Evolutionary conservation across 2,888 invertebrate genomes (phyloP), one percentile per base, ranked within the genome.

Genomic region (Synergus laeviventris): DNA sequence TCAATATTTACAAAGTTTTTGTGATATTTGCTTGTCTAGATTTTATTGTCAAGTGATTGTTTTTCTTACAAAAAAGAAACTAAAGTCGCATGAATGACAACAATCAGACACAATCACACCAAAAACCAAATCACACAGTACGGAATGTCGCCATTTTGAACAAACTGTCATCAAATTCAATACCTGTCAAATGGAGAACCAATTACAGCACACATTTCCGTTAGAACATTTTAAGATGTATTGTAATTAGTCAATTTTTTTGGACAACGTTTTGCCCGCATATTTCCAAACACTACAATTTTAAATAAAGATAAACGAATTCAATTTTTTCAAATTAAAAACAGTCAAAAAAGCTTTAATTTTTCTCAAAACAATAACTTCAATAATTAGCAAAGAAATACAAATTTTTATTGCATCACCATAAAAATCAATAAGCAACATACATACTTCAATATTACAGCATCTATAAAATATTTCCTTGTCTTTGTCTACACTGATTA

Each of bases 371-470:
- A 59, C 12, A 21, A 59, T 59, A 18, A 59, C 11, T 59, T 12
- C 14, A 24, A 64, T 1, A 64, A 31, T 49, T 70, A 66, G 70
- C 70, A 70, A 70, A 70, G 31, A 70, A 70, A 70, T 70, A 70
- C 45, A 70, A 49, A 70, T 31, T 21, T 70, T 70, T 70, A 70
- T 70, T 70, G 49, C 49, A 31, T 49, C 49, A 16, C 16, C 24
- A n/a, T 16, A 49, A 70, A 70, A 70, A 70, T 70, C 31, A 49
- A 31, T 59, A 24, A 49, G 45, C 49, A 70, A 66, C 45, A 24
- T 49, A 49, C 24, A 24, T 49, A 49, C 24, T 70, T 70, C 31
- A 70, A 54, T 70, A 49, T 70, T 70, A 49, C 45, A 70, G 59
- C 11, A 59, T 21, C 45, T 49, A n/a, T 36, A 70, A 70, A 70